Evolutionary conservation across 2,113 vertebrate genomes (phyloP).

Genomic region (Bubo blakistoni): DNA sequence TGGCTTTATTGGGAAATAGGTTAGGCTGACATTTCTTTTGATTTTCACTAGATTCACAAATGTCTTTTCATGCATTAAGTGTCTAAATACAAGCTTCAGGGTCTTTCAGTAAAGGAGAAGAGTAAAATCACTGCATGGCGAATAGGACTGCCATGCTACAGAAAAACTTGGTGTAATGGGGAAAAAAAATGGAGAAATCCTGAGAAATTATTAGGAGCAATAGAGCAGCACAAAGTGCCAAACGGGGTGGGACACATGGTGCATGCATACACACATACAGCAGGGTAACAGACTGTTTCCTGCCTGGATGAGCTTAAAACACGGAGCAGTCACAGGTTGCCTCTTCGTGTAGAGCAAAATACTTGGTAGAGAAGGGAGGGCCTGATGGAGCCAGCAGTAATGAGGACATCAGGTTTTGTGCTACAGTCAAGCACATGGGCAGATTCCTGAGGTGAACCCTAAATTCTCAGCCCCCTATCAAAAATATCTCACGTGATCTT

Average conservation of each 20-base stretch:
- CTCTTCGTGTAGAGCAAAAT: background rate
- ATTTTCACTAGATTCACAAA: background rate
- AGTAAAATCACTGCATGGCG: background rate
- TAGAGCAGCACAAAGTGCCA: background rate
- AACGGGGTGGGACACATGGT: background rate
- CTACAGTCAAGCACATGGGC: background rate
- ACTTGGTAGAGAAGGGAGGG: background rate
- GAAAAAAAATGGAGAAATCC: background rate
- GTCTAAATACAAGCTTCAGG: background rate
- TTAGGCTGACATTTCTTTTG: background rate
- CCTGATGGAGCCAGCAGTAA: background rate
- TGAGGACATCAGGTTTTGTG: background rate
- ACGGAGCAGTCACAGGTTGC: background rate
- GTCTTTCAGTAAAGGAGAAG: background rate
- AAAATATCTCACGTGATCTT: background rate
- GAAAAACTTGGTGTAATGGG: background rate
- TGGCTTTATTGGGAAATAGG: background rate
- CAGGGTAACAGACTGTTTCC: background rate
- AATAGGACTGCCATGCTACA: background rate
- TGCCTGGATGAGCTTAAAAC: background rate
- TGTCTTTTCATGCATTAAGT: background rate
- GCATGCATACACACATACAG: background rate
- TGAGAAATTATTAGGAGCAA: background rate
- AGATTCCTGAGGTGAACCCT: background rate
- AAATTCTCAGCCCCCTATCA: background rate